phyloP scores from a whole-genome alignment of 2,888 invertebrate species.

The Phyllotreta cruciferae region DNA sequence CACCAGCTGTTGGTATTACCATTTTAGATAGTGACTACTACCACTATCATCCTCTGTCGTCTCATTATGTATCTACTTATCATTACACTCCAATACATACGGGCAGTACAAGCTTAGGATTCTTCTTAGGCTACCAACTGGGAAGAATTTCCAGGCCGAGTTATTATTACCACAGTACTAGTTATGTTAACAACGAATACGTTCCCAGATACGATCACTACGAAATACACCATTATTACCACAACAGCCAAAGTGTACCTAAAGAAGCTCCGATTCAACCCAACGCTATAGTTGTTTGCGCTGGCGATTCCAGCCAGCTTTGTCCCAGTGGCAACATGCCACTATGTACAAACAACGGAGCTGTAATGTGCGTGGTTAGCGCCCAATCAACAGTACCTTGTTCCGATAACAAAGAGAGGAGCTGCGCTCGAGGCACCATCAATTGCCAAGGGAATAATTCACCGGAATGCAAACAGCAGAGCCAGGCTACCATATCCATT shows the following conservation, averaged over 20 bases:
- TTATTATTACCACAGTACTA: conserved; percentile 43
- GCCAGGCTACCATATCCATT: conserved; percentile 46
- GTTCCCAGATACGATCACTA: conserved; percentile 53
- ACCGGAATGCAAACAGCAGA: conserved; percentile 49
- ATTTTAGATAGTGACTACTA: conserved; percentile 47
- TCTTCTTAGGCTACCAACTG: conserved; percentile 51
- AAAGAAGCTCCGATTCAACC: conserved; percentile 51
- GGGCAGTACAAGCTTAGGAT: conserved; percentile 50
- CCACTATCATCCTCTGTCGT: conserved; percentile 3
- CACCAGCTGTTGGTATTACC: conserved; percentile 38
- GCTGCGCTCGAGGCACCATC: conserved; percentile 53
- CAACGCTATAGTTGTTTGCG: conserved; percentile 53
- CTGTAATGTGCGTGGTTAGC: conserved; percentile 56
- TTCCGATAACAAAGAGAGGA: conserved; percentile 44
- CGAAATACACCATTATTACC: conserved; percentile 57
- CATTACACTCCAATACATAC: conserved; percentile 46
- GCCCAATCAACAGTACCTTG: conserved; percentile 52
- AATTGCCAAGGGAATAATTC: conserved; percentile 52
- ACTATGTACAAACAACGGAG: conserved; percentile 56
- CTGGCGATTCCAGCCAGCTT: conserved; percentile 52
- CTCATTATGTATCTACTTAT: conserved; percentile 39
- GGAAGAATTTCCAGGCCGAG: conserved; percentile 51
- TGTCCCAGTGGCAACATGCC: conserved; percentile 56
- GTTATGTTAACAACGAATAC: conserved; percentile 44
- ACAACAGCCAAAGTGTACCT: conserved; percentile 49